Evolutionary conservation across 2,113 vertebrate species (phyloP), one percentile per base, ranked within the genome.

Genomic region (Galbula dea): DNA sequence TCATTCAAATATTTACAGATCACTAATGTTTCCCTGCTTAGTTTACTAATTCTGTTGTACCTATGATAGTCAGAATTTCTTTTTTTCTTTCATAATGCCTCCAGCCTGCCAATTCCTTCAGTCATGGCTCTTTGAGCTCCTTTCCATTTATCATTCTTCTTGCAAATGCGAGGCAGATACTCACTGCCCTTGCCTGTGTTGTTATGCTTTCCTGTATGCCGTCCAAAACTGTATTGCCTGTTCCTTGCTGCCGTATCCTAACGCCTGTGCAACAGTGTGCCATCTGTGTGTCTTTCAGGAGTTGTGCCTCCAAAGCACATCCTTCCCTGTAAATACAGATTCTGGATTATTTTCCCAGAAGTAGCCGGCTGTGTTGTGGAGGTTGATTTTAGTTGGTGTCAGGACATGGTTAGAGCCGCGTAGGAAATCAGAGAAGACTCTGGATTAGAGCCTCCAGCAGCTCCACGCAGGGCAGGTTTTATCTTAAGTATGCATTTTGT

Each of bases 321-420:
- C 19, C 41, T 39, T 65, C 20, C 55, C 51, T 3, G 2, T 7
- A 39, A 73, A 22, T 7, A 52, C n/a, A 36, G n/a, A 8, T 18
- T 34, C 15, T 11, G 39, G 36, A 2, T 37, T 23, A 11, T 62
- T 34, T 36, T 8, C 26, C 15, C 20, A 36, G 23, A 43, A 43
- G 30, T 12, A 49, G 19, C 15, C 1, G 0, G n/a, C 4, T 1
- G 2, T 8, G 5, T 4, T 49, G 24, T 22, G 62, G 37, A 54
- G 19, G 41, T 1, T 37, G 48, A 4, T 80, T 37, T 49, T 54
- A 37, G 11, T 1, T 14, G 22, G 11, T 15, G 37, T 54, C 11
- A 55, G 24, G 12, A 10, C 41, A 39, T 2, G 52, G 34, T 20
- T 36, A 0, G 41, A 43, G 57, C 29, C 0, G 0, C 0, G 0